Percentiles rank a stretch among this genome's conserved stretches.
These are phyloP conservation scores for Melanostigma gelatinosum DNA, from an alignment of 2,113 vertebrate species.

Conservation along the genomic window DNA sequence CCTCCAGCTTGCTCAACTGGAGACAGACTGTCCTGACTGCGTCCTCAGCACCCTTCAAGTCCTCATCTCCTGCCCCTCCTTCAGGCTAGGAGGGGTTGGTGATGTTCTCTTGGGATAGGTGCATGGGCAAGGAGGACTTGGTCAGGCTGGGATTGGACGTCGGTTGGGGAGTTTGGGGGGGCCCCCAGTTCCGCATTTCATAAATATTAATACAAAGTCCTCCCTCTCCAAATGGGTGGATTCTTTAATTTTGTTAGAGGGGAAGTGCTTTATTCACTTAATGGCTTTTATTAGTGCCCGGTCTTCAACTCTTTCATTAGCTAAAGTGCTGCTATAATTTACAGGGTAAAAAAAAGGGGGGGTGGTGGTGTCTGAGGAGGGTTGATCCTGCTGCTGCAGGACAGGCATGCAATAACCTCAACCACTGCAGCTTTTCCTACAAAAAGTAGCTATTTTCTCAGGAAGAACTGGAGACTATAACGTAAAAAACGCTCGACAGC, in stretches of 20 bases:
- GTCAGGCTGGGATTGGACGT: conserved; percentile 78
- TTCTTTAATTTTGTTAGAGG: conserved; percentile 89
- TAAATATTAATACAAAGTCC: conserved; percentile 89
- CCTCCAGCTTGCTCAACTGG: conserved; percentile 77
- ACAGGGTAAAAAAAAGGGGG: conserved; percentile 75
- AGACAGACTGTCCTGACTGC: conserved; percentile 80
- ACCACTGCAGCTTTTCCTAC: conserved; percentile 63
- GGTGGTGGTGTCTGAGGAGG: conserved; percentile 65
- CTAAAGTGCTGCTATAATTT: conserved; percentile 91
- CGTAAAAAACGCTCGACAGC: conserved; percentile 15
- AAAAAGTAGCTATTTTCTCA: conserved; percentile 35
- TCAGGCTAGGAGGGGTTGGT: conserved; percentile 78
- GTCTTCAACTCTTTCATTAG: conserved; percentile 90
- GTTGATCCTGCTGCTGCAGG: conserved; percentile 68
- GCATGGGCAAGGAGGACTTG: conserved; percentile 76
- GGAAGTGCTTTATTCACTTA: conserved; percentile 90
- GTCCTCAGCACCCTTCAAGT: conserved; percentile 81
- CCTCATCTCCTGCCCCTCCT: conserved; percentile 79
- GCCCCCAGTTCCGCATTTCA: conserved; percentile 82
- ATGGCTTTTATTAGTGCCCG: conserved; percentile 89
- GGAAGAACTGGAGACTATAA: conserved; percentile 14
- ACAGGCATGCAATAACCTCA: conserved; percentile 49
- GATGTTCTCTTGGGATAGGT: conserved; percentile 83
- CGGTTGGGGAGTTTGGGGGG: conserved; percentile 62
- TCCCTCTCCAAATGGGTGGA: conserved; percentile 82